Percentiles rank a stretch among this genome's conserved stretches.
phyloP scores from a whole-genome alignment of 2,888 invertebrate species.

The Tenthredo notha region DNA sequence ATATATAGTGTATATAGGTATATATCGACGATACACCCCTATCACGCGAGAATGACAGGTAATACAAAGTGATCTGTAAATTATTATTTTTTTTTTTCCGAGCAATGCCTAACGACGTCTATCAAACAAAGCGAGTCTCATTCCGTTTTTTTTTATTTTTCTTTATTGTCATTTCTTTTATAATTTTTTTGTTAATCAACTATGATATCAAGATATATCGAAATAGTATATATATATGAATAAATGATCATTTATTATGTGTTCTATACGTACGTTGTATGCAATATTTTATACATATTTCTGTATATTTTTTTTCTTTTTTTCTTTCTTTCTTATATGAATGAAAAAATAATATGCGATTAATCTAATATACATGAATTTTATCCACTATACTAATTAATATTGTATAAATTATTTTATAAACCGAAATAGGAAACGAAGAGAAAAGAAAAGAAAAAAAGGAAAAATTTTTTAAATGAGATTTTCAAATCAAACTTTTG shows the following conservation, averaged over 20 bases:
- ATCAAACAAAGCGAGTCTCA: slow-evolving; percentile 44
- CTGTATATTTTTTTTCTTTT: neutral
- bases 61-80: slow-evolving; percentile 47
- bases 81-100: too few species aligned
- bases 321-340: neutral
- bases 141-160: neutral
- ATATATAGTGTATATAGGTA: neutral
- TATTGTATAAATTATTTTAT: neutral
- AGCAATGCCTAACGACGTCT: slow-evolving; percentile 38
- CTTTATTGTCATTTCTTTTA: slow-evolving; percentile 3
- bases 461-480: neutral
- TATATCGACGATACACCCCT: neutral
- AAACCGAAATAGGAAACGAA: neutral
- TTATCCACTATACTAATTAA: neutral
- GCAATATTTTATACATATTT: neutral
- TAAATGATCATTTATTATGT: neutral
- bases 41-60: slow-evolving; percentile 35
- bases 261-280: neutral
- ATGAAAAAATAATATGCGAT: neutral
- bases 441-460: neutral
- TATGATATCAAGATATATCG: neutral
- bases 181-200: neutral
- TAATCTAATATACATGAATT: neutral
- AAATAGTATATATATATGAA: neutral
- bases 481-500: neutral